These are phyloP conservation scores for Drymonia ruficornis DNA, from an alignment of 2,888 invertebrate species.

Conservation along the genomic window DNA sequence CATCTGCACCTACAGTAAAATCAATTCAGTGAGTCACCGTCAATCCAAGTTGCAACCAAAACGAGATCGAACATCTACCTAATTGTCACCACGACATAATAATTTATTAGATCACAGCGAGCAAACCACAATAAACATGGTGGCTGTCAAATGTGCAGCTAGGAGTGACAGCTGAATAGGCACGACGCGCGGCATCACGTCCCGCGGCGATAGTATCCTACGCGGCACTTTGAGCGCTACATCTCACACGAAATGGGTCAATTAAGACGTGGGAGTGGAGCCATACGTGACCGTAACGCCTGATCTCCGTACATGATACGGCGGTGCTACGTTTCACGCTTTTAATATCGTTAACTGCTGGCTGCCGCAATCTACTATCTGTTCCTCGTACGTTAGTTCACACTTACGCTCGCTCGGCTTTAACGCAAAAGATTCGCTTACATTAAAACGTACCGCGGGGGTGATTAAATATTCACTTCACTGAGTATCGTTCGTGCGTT, in stretches of 20 bases:
- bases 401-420: not conserved
- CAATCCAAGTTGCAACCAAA: not conserved
- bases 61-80: not conserved
- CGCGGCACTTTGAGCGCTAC: constrained; percentile 66
- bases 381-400: constrained; percentile 21
- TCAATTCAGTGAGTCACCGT: not conserved
- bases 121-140: constrained; percentile 16
- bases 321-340: constrained; percentile 77
- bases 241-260: constrained; percentile 83
- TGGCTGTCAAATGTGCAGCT: constrained; percentile 48
- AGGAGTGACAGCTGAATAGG: constrained; percentile 43
- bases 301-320: constrained; percentile 64
- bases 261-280: constrained; percentile 83
- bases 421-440: constrained; percentile 14
- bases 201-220: constrained; percentile 80
- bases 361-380: constrained; percentile 51
- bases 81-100: constrained; percentile 15
- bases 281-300: constrained; percentile 80
- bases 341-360: constrained; percentile 59
- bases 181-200: constrained; percentile 68
- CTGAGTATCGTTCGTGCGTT: constrained; percentile 31
- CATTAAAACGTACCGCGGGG: constrained; percentile 23
- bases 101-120: constrained; percentile 19
- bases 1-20: too few relatives aligned
- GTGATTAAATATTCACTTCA: constrained; percentile 29